Percentiles rank a stretch among this genome's conserved stretches.
These are phyloP conservation scores for Melangyna quadrimaculata DNA, from an alignment of 2,888 invertebrate species.

Conservation along the genomic window DNA sequence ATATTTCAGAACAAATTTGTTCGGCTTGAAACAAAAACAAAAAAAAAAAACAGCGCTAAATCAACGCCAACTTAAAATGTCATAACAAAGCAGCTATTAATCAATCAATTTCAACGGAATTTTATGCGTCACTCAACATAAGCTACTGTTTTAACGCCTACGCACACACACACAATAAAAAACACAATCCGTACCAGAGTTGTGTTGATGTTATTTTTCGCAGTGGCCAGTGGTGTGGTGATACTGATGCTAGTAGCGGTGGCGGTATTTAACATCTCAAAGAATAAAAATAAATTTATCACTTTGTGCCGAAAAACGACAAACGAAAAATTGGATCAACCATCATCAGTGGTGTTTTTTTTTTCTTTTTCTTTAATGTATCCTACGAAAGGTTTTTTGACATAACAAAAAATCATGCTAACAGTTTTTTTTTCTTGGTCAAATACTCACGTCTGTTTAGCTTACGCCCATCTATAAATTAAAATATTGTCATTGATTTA, in stretches of 20 bases:
- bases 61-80: slow-evolving; percentile 37
- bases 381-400: background rate
- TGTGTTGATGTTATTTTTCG: background rate
- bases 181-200: background rate
- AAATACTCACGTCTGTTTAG: slow-evolving; percentile 3
- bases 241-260: background rate
- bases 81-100: slow-evolving; percentile 53
- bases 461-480: slow-evolving; percentile 53
- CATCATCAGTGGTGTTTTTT: background rate
- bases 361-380: background rate
- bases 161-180: slow-evolving; percentile 26
- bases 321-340: slow-evolving; percentile 35
- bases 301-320: slow-evolving; percentile 25
- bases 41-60: background rate
- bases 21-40: background rate
- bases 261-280: slow-evolving; percentile 52
- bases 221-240: background rate
- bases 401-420: background rate
- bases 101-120: slow-evolving; percentile 67
- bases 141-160: slow-evolving; percentile 69
- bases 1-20: background rate
- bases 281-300: slow-evolving; percentile 59
- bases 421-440: background rate
- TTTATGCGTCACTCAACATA: slow-evolving; percentile 57
- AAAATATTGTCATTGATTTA: slow-evolving; percentile 63